Percentiles rank a stretch among this genome's conserved stretches.
Conservation (phyloP, 2,113 vertebrate genomes). For the Neogobius melanostomus region DNA sequence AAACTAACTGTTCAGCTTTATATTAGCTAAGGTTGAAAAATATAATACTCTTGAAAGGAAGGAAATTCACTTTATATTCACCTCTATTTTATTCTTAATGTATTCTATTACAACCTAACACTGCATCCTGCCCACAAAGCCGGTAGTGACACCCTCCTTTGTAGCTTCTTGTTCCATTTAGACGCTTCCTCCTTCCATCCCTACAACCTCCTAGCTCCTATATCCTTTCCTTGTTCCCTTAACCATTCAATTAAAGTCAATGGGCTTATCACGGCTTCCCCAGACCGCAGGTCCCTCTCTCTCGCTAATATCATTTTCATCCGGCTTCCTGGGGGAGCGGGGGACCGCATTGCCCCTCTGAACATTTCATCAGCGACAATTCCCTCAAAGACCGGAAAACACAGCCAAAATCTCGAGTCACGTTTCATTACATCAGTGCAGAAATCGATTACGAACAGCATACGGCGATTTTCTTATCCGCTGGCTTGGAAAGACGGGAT, state of each 20-base stretch:
- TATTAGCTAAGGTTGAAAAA: too few relatives aligned
- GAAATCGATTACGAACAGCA: conserved; percentile 49
- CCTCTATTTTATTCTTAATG: too few relatives aligned
- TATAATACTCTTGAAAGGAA: too few relatives aligned
- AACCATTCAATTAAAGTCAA: conserved; percentile 41
- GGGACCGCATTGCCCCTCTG: conserved; percentile 32
- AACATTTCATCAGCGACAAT: conserved; percentile 52
- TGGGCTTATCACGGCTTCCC: conserved; percentile 50
- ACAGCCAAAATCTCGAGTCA: conserved; percentile 45
- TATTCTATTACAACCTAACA: not conserved
- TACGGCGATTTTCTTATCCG: conserved; percentile 40
- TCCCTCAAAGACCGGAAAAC: conserved; percentile 45
- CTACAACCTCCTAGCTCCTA: not conserved
- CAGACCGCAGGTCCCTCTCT: conserved; percentile 35
- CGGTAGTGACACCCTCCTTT: not conserved
- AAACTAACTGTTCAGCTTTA: too few relatives aligned
- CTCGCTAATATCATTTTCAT: conserved; percentile 55
- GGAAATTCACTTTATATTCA: too few relatives aligned
- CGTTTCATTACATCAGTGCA: conserved; percentile 54
- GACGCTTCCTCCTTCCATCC: not conserved
- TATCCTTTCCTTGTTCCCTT: not conserved
- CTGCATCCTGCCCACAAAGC: not conserved
- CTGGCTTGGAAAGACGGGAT: conserved; percentile 20
- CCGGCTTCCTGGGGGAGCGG: conserved; percentile 30
- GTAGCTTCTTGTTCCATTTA: not conserved